Evolutionary conservation across 1,140 invertebrate species (phyloP), one percentile per base, ranked within the genome.

Genomic region (Aphelinus atriplicis): DNA sequence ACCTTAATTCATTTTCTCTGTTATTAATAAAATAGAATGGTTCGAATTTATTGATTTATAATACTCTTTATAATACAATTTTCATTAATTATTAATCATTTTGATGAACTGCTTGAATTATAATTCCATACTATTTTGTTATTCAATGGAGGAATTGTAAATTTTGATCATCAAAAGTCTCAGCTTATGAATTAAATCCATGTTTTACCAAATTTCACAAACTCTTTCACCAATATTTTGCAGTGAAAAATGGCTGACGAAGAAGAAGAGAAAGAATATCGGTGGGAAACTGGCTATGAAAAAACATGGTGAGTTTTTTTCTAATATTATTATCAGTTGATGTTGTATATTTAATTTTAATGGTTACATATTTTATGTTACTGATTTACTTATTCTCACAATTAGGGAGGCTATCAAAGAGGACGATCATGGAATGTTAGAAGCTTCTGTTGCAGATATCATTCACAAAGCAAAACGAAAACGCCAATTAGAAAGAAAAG

Each of bases 271-370:
- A 96, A 97, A 82, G 96, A 97, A 83, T 98, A 98, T 84, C 91
- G 96, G 45, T 98, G 97, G 97, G 97, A 98, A 86, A 97, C 95
- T 58, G 97, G 97, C 81, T 99, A 98, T 88, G 97, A 99, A 87
- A 97, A 96, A 88, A 97, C 96, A 83, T 97, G 96, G 96, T 95
- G 89, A 89, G 83, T 85, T 73, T 57, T 71, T 67, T 47, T 67
- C 57, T 45, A 65, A 43, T 51, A 10, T 66, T 73, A 61, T 26
- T 46, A 65, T 67, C 7, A 66, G 48, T 77, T 76, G 9, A 9
- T 61, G 10, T 2, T 57, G n/a, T 58, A 45, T 78, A 63, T 63
- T 58, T 73, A 69, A 62, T 73, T 78, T 53, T 69, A 65, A 76
- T 58, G 7, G 63, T 55, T 60, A 53, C 73, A 75, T 73, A 74